Evolutionary conservation across 2,888 invertebrate genomes (phyloP), one percentile per base, ranked within the genome.

Genomic region (Megastigmus dorsalis): DNA sequence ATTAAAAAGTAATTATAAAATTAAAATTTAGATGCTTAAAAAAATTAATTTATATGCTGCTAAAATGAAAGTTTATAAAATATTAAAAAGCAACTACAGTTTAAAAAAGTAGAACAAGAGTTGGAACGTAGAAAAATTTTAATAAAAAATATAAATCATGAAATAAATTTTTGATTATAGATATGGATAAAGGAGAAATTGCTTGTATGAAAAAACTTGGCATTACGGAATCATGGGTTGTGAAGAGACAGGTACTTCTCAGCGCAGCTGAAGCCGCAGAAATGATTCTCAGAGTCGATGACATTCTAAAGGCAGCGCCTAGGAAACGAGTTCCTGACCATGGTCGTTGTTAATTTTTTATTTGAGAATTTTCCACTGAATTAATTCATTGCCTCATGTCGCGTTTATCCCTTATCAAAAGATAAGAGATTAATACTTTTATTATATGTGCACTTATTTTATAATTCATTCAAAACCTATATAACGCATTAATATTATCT

Each of bases 241-340:
- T 99, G 6, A 99, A 99, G 89, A 92, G 96, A 36, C 98, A 99
- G 89, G 97, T 99, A 59, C 89, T 99, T 67, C 85, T 97, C 75
- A 97, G 98, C 6, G 99, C 98, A 0, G 90, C 97, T 0, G 99
- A 99, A 89, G 99, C 99, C 0, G 98, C 99, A 0, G 99, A 99
- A 90, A 97, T 99, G 96, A 99, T 99, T 82, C 91, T 99, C 20
- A 93, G 99, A 68, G 99, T 99, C 0, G 99, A 99, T 89, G 94
- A 97, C 89, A 99, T 99, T 80, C 94, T 99, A 77, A 95, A 94
- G 88, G 92, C 97, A 9, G 97, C 97, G 33, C 97, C 97, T 7
- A 92, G 97, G 79, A 93, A 93, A 84, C 93, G 98, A 77, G 93
- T 93, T 0, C 95, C 94, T 76, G 98, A 98, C 88, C 93, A 94